A percentile compares a stretch with the other conserved stretches of the same genome.
phyloP scores from a whole-genome alignment of 2,888 invertebrate genomes.

The Dorcus hopei region DNA sequence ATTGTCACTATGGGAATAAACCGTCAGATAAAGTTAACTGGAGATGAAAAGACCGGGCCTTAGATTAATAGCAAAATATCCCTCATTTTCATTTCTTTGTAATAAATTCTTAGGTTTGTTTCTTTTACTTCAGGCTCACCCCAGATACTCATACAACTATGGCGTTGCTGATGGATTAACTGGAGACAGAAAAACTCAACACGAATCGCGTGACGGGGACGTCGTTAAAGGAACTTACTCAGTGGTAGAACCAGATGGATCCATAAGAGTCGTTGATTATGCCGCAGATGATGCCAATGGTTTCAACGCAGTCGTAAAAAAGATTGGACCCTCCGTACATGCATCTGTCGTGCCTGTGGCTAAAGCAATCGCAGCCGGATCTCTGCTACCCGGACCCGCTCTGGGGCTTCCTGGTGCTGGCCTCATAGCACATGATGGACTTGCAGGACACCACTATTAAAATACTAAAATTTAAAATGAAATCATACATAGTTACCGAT shows the following conservation, averaged over 20 bases:
- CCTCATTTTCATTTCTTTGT: background rate
- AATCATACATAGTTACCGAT: background rate
- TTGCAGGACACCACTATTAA: constrained; percentile 12
- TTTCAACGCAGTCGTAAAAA: constrained; percentile 45
- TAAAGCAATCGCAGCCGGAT: too few relatives aligned
- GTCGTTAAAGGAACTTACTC: constrained; percentile 54
- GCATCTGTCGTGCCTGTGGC: background rate
- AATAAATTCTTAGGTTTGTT: background rate
- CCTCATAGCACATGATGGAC: constrained; percentile 5
- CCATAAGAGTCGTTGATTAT: constrained; percentile 44
- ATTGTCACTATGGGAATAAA: too few relatives aligned
- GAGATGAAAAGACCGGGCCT: too few relatives aligned
- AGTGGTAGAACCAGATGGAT: constrained; percentile 50
- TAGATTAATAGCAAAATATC: too few relatives aligned
- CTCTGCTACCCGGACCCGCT: constrained; percentile 7
- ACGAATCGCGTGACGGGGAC: constrained; percentile 60
- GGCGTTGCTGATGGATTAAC: constrained; percentile 60
- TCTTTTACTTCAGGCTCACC: constrained; percentile 50
- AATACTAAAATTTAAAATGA: background rate
- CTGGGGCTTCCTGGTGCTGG: constrained; percentile 10
- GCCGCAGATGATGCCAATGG: constrained; percentile 32
- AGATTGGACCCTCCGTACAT: constrained; percentile 35
- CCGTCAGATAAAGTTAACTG: too few relatives aligned
- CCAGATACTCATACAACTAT: constrained; percentile 60
- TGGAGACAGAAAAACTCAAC: constrained; percentile 60